These are phyloP conservation scores for Clamator glandarius DNA, from an alignment of 2,797 vertebrate species.

Conservation along the genomic window DNA sequence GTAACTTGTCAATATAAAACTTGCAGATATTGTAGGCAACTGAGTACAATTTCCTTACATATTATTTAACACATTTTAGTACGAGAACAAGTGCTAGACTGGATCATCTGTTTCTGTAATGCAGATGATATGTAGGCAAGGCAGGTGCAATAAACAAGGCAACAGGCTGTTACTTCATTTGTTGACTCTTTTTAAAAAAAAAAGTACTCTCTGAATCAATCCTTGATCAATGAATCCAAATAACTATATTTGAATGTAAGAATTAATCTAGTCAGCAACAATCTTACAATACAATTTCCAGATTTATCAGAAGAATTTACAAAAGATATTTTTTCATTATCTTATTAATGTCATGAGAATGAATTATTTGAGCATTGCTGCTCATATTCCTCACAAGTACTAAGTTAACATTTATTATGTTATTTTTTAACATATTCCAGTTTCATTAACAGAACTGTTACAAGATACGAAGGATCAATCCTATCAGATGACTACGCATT, in stretches of 20 bases:
- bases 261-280: neutral
- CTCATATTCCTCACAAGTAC: rapidly evolving
- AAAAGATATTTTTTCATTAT: neutral
- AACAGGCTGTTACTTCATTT: neutral
- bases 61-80: neutral
- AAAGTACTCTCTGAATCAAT: neutral
- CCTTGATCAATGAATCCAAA: neutral
- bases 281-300: neutral
- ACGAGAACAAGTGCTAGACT: neutral
- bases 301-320: neutral
- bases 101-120: neutral
- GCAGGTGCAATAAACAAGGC: neutral
- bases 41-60: neutral
- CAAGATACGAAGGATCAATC: neutral
- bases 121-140: neutral
- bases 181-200: neutral
- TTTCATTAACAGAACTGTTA: neutral
- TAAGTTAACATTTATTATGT: neutral
- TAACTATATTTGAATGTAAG: neutral
- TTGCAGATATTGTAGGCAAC: neutral
- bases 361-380: neutral
- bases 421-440: neutral
- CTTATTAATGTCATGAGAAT: neutral
- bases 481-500: neutral
- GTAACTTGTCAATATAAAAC: neutral